phyloP scores from a whole-genome alignment of 1,140 invertebrate genomes.

The Drosophila novamexicana region DNA sequence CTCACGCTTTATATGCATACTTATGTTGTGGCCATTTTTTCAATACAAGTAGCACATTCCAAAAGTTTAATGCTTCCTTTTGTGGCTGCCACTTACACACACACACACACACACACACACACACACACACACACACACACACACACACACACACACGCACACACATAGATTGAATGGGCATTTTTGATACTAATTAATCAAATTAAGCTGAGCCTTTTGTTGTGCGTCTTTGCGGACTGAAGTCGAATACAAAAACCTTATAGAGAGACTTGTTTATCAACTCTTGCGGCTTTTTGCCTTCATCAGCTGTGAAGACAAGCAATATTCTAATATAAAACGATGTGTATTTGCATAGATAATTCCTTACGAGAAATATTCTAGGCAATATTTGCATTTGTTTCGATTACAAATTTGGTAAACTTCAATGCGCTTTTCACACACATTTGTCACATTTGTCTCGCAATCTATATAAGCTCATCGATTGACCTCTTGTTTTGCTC shows the following conservation, averaged over 20 bases:
- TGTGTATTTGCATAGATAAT: no score
- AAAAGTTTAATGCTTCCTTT: constrained; percentile 52
- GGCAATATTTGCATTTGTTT: background rate
- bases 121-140: constrained; percentile 20
- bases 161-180: constrained; percentile 46
- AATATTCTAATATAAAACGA: background rate
- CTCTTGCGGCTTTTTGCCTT: constrained; percentile 23
- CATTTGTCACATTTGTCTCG: background rate
- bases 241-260: constrained; percentile 23
- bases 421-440: background rate
- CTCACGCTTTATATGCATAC: constrained; percentile 63
- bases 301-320: constrained; percentile 9
- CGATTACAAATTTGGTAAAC: background rate
- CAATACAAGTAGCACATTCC: constrained; percentile 80
- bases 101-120: constrained; percentile 16
- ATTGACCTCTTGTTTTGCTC: constrained; percentile 11
- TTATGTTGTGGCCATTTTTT: constrained; percentile 68
- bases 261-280: constrained; percentile 12
- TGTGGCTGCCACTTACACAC: constrained; percentile 6
- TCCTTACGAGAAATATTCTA: no score
- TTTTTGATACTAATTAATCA: constrained; percentile 80
- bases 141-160: constrained; percentile 12
- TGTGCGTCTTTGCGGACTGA: constrained; percentile 27
- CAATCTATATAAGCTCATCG: background rate
- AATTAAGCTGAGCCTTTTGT: constrained; percentile 78